These are phyloP conservation scores for Plusia festucae DNA, from an alignment of 2,888 invertebrate genomes.

Conservation along the genomic window DNA sequence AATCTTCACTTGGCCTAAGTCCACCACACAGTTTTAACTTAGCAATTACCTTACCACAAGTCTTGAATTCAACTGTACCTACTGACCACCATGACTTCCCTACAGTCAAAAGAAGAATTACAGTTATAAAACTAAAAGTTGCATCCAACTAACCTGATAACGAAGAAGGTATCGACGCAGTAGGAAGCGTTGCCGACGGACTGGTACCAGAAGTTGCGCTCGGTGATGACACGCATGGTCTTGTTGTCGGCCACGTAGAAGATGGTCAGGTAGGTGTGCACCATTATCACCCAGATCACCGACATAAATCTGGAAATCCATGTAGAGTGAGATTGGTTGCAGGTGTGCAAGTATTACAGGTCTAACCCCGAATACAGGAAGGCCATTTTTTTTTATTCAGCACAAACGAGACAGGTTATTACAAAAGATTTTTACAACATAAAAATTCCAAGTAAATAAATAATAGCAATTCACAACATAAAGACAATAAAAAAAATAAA, in stretches of 20 bases:
- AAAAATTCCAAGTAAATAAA: too few relatives aligned
- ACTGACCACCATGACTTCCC: too few relatives aligned
- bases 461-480: too few relatives aligned
- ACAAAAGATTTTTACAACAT: too few relatives aligned
- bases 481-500: too few relatives aligned
- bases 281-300: slow-evolving; percentile 95
- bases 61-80: too few relatives aligned
- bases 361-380: not conserved
- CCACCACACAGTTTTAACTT: too few relatives aligned
- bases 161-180: slow-evolving; percentile 96
- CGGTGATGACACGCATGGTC: slow-evolving; percentile 92
- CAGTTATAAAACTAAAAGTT: not conserved
- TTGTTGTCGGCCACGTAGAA: slow-evolving; percentile 94
- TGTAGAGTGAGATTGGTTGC: not conserved
- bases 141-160: slow-evolving; percentile 91
- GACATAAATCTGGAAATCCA: slow-evolving; percentile 90
- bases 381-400: too few relatives aligned
- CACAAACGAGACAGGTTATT: too few relatives aligned
- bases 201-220: slow-evolving; percentile 94
- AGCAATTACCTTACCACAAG: too few relatives aligned
- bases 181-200: slow-evolving; percentile 95
- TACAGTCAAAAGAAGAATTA: too few relatives aligned
- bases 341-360: not conserved
- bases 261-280: slow-evolving; percentile 95
- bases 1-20: too few relatives aligned